These are phyloP conservation scores for Phragmatobia fuliginosa DNA, from an alignment of 2,888 invertebrate species.

Conservation along the genomic window DNA sequence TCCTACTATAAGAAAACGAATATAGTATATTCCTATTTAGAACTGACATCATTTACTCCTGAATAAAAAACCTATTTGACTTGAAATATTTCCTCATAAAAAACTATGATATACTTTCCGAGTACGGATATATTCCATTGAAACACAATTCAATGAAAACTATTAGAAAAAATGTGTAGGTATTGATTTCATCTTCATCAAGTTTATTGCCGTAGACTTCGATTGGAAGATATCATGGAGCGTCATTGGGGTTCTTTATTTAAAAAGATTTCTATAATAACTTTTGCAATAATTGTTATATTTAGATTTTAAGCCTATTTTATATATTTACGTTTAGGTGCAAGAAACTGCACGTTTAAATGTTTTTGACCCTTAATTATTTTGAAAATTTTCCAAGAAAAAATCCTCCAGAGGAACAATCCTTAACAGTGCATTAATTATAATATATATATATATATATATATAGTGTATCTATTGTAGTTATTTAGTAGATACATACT, in stretches of 20 bases:
- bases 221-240: not conserved
- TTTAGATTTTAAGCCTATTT: not conserved
- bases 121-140: not conserved
- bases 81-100: not conserved
- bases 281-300: not conserved
- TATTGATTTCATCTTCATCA: constrained; percentile 1
- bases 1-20: not conserved
- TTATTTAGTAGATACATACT: not conserved
- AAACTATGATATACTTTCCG: not conserved
- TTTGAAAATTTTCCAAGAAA: too few species aligned
- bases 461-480: too few species aligned
- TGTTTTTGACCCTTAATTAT: too few species aligned
- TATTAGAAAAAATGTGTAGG: not conserved
- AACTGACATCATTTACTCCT: not conserved
- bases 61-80: not conserved
- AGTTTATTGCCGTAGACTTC: not conserved
- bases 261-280: not conserved
- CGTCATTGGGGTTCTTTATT: not conserved
- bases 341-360: too few species aligned
- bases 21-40: not conserved
- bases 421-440: too few species aligned
- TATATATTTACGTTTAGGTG: too few species aligned
- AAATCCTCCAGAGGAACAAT: too few species aligned
- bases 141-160: not conserved
- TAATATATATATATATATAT: too few species aligned